These are phyloP conservation scores for Labia minor DNA, from an alignment of 2,888 invertebrate genomes.

Conservation along the genomic window DNA sequence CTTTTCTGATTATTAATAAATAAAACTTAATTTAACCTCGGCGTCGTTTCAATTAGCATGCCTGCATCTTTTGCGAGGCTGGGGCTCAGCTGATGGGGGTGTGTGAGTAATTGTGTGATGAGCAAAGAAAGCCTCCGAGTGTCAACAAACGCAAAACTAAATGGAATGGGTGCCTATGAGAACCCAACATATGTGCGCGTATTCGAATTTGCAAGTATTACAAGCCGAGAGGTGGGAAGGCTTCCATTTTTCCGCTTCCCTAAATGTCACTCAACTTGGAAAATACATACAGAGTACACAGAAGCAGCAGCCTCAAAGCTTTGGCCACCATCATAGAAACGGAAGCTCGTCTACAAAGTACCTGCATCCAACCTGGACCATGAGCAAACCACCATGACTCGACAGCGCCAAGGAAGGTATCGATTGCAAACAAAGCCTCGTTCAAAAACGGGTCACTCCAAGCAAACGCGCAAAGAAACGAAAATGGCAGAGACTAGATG, in stretches of 20 bases:
- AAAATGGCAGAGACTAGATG: no score
- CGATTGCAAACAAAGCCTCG: neutral
- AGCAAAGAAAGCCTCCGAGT: neutral
- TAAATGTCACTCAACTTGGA: neutral
- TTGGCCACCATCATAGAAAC: neutral
- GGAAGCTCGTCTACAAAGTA: neutral
- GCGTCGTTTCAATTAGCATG: neutral
- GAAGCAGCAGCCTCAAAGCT: neutral
- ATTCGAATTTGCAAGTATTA: neutral
- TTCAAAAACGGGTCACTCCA: neutral
- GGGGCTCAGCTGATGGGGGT: neutral
- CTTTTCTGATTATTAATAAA: neutral
- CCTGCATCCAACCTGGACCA: neutral
- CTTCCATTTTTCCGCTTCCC: neutral
- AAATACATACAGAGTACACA: neutral
- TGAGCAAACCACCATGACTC: neutral
- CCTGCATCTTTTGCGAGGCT: neutral
- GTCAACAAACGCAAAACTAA: neutral
- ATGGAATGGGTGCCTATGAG: neutral
- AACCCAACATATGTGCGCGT: neutral
- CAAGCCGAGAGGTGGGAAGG: neutral
- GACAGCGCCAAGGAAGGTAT: neutral
- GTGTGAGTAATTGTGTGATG: neutral
- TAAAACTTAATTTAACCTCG: neutral
- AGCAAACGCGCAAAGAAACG: no score